These are phyloP conservation scores for Clanis bilineata DNA, from an alignment of 2,888 invertebrate genomes.

Conservation along the genomic window DNA sequence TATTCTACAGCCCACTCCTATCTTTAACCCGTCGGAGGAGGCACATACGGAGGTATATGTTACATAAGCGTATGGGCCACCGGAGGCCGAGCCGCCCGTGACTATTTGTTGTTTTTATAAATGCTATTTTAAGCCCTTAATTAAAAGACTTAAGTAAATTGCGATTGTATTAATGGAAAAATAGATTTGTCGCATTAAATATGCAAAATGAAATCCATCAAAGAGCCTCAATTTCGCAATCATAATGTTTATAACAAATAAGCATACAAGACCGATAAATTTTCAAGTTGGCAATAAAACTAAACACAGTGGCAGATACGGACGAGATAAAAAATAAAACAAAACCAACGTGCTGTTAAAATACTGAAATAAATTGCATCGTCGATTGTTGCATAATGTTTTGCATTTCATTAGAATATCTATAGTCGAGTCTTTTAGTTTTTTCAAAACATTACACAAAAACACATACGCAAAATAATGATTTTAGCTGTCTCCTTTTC, in stretches of 20 bases:
- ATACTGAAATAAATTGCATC: not conserved
- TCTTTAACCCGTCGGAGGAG: no score
- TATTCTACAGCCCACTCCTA: no score
- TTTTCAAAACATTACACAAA: no score
- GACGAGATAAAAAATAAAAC: conserved; percentile 2
- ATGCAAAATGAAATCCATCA: not conserved
- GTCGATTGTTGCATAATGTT: not conserved
- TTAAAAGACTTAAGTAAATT: not conserved
- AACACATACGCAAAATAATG: no score
- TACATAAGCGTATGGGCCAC: no score
- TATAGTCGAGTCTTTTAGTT: not conserved
- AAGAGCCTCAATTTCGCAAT: conserved; percentile 4
- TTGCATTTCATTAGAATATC: not conserved
- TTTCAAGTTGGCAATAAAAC: conserved; percentile 13
- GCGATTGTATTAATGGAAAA: not conserved
- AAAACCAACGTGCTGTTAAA: conserved; percentile 1
- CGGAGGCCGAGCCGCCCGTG: no score
- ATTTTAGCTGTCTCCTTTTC: no score
- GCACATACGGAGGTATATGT: no score
- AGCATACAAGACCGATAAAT: conserved; percentile 8
- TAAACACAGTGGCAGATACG: not conserved
- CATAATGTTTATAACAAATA: conserved; percentile 8
- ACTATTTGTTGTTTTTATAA: no score
- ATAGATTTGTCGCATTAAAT: not conserved
- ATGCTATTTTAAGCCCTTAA: not conserved